A percentile compares a stretch with the other conserved stretches of the same genome.
Conservation (phyloP, 2,797 vertebrate species). For the Anguilla anguilla region DNA sequence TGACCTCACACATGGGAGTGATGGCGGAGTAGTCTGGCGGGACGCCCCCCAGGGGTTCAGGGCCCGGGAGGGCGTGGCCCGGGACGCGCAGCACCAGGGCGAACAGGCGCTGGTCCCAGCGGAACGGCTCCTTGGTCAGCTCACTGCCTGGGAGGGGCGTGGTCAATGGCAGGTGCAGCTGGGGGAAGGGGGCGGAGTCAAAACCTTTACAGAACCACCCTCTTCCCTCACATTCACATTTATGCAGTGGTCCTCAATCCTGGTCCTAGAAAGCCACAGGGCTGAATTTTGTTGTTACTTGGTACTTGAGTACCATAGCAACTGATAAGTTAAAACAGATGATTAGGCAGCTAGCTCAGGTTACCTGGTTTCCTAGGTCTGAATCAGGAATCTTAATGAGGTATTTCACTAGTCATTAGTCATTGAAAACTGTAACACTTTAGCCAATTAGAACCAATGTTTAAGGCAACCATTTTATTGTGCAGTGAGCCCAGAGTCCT, state of each 20-base stretch:
- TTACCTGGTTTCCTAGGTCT: too few relatives aligned
- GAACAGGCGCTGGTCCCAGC: conserved; percentile 97
- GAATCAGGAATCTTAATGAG: too few relatives aligned
- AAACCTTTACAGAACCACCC: not conserved
- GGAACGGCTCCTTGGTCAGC: conserved; percentile 95
- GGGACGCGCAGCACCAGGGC: conserved; percentile 89
- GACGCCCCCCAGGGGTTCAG: conserved; percentile 84
- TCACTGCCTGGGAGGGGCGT: conserved; percentile 96
- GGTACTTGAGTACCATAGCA: too few relatives aligned
- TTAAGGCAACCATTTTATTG: conserved; percentile 19
- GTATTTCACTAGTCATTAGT: too few relatives aligned
- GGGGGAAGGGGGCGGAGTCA: conserved; percentile 39
- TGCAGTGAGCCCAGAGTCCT: not conserved
- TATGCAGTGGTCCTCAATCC: too few relatives aligned
- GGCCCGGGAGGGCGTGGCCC: conserved; percentile 83
- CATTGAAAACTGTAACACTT: not conserved
- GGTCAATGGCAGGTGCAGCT: conserved; percentile 95
- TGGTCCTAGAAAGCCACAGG: too few relatives aligned
- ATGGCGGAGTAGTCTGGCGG: conserved; percentile 91
- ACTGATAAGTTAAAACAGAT: too few relatives aligned
- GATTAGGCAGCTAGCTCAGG: too few relatives aligned
- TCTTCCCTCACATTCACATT: too few relatives aligned
- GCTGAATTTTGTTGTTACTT: too few relatives aligned
- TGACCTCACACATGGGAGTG: conserved; percentile 97
- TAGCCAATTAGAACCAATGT: not conserved